These are phyloP conservation scores for Lagopus muta DNA, from an alignment of 2,113 vertebrate genomes.

Conservation along the genomic window DNA sequence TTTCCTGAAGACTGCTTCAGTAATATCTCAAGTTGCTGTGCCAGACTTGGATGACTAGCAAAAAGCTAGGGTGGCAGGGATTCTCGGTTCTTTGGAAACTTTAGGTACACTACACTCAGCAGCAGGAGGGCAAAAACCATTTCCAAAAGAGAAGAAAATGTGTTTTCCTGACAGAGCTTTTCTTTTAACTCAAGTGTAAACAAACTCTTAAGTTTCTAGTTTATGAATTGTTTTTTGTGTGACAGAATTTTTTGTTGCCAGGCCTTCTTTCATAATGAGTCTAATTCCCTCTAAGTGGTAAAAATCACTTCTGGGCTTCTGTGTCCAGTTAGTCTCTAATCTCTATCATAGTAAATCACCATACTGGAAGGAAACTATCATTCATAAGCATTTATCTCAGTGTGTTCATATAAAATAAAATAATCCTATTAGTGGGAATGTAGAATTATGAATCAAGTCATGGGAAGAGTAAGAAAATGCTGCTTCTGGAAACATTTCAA, in stretches of 20 bases:
- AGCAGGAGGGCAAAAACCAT: not conserved
- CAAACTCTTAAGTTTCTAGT: not conserved
- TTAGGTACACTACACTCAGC: not conserved
- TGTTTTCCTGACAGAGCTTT: not conserved
- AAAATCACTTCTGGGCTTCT: not conserved
- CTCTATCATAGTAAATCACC: not conserved
- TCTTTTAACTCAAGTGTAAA: not conserved
- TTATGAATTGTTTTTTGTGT: not conserved
- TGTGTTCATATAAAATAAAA: not conserved
- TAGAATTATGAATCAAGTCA: not conserved
- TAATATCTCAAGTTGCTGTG: not conserved
- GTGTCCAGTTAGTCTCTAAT: not conserved
- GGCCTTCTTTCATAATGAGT: not conserved
- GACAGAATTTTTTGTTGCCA: not conserved
- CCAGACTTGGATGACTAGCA: not conserved
- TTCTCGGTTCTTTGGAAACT: not conserved
- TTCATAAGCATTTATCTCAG: not conserved
- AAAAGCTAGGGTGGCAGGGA: not conserved
- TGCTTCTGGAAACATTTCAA: not conserved
- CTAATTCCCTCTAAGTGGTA: not conserved
- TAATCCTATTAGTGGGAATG: not conserved
- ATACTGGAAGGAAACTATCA: not conserved
- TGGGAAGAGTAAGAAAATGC: not conserved
- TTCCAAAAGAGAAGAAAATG: not conserved
- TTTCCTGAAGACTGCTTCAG: not conserved